Evolutionary conservation across 1,140 invertebrate species (phyloP).

Genomic region (Bombus consobrinus): DNA sequence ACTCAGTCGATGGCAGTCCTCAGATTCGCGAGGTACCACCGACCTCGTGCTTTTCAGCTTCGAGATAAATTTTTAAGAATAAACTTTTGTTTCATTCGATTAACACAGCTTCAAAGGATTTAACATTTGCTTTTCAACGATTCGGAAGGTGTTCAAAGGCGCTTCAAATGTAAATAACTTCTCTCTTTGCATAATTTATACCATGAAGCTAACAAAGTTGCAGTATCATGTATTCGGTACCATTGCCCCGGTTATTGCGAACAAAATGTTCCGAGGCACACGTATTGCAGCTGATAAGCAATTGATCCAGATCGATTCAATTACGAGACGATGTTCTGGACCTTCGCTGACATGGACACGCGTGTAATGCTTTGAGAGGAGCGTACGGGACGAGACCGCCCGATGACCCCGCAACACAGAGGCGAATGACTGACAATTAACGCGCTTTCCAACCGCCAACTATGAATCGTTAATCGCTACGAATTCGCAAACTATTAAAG

Average conservation of each 20-base stretch:
- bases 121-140: not conserved
- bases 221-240: not conserved
- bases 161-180: too few relatives aligned
- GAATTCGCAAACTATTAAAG: not conserved
- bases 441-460: not conserved
- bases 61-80: not conserved
- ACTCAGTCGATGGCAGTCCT: not conserved
- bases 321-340: not conserved
- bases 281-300: not conserved
- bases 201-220: not conserved
- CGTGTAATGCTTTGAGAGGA: not conserved
- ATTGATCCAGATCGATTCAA: not conserved
- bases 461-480: not conserved
- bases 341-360: not conserved
- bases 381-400: not conserved
- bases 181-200: not conserved
- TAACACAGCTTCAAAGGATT: not conserved
- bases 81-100: not conserved
- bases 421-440: conserved; percentile 19
- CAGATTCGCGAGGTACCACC: not conserved
- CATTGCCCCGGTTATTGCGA: not conserved
- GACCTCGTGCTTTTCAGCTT: not conserved
- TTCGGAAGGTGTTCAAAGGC: not conserved
- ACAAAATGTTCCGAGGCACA: not conserved
- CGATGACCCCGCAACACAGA: not conserved